Evolutionary conservation across 2,113 vertebrate genomes (phyloP).

Genomic region (Laticauda laticaudata): DNA sequence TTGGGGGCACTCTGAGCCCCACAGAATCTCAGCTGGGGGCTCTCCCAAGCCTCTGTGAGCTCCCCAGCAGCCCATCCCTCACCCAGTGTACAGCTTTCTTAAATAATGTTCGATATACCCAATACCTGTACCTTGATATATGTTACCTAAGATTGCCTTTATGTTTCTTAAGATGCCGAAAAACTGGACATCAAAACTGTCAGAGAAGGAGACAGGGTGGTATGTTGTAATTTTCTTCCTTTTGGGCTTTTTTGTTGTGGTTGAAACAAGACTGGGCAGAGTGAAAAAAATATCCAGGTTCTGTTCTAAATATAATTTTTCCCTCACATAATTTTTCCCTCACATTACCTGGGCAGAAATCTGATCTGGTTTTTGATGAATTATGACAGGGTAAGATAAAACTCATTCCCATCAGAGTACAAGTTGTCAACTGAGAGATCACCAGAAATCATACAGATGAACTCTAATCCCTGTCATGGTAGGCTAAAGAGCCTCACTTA

Average conservation of each 20-base stretch:
- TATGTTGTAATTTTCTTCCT: slow-evolving; percentile 61
- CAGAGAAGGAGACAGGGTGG: slow-evolving; percentile 86
- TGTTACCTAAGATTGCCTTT: neutral
- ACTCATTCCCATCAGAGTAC: neutral
- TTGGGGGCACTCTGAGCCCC: too few species aligned
- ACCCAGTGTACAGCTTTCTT: neutral
- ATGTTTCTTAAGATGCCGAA: slow-evolving; percentile 82
- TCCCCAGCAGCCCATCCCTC: too few species aligned
- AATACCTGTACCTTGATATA: neutral
- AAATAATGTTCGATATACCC: neutral
- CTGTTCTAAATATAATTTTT: neutral
- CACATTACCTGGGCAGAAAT: neutral
- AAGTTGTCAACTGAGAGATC: neutral
- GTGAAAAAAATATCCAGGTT: neutral
- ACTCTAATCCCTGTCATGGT: neutral
- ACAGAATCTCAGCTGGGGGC: too few species aligned
- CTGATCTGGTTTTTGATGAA: neutral
- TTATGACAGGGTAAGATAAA: neutral
- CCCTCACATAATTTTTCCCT: neutral
- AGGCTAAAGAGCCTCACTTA: neutral
- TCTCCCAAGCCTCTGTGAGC: too few species aligned
- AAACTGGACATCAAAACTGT: slow-evolving; percentile 78
- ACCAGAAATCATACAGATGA: neutral
- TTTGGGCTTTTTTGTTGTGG: neutral
- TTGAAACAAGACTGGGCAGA: neutral